These are phyloP conservation scores for Neodon shergylaensis DNA, from an alignment of 2,113 vertebrate species.

Conservation along the genomic window DNA sequence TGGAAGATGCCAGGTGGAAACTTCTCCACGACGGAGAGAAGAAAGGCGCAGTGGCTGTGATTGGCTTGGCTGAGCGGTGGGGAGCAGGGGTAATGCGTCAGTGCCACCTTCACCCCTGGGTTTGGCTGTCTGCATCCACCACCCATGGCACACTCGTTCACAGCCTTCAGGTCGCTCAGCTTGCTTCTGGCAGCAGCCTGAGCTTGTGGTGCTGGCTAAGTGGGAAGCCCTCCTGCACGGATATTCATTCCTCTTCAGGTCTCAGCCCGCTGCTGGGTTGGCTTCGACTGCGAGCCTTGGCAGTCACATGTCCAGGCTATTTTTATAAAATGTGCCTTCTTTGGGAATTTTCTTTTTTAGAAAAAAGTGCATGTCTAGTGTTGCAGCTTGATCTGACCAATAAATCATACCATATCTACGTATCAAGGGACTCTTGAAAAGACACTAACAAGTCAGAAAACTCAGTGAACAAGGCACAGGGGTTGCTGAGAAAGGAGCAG, in stretches of 20 bases:
- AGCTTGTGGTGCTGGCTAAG: not conserved
- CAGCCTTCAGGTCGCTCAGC: not conserved
- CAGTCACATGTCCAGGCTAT: constrained; percentile 41
- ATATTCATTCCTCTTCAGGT: not conserved
- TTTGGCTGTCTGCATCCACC: not conserved
- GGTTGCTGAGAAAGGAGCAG: too few species aligned
- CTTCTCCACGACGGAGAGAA: not conserved
- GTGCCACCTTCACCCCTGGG: accelerated
- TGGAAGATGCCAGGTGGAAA: not conserved
- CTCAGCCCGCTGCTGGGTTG: constrained; percentile 8
- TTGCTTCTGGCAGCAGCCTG: constrained; percentile 31
- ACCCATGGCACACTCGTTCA: not conserved
- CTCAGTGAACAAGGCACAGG: not conserved
- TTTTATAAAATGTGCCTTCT: constrained; percentile 53
- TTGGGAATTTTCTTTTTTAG: constrained; percentile 56
- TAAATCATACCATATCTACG: not conserved
- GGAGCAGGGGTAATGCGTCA: accelerated
- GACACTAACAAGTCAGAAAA: not conserved
- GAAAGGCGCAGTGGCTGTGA: not conserved
- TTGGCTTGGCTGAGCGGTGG: not conserved
- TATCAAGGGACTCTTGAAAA: not conserved
- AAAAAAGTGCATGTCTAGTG: constrained; percentile 44
- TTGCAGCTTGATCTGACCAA: not conserved
- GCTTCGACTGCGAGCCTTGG: constrained; percentile 49
- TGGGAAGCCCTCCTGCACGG: not conserved